Percentiles rank a stretch among this genome's conserved stretches.
Conservation (phyloP, 1,140 invertebrate genomes). For the Ephestia elutella region DNA sequence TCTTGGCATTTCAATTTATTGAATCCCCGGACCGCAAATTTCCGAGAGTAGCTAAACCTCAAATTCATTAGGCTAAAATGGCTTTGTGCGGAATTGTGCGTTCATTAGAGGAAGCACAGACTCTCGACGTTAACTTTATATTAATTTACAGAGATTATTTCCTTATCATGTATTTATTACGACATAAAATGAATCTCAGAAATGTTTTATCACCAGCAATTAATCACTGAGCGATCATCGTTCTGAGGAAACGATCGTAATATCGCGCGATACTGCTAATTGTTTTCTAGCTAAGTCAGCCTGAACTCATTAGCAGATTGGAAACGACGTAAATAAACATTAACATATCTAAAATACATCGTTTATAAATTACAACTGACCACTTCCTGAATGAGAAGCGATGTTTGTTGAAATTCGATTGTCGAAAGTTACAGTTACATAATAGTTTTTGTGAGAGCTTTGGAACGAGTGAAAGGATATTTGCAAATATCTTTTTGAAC, state of each 20-base stretch:
- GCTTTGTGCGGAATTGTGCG: too few relatives aligned
- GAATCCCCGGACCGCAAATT: neutral
- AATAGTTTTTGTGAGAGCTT: too few relatives aligned
- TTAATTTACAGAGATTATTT: neutral
- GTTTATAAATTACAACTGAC: slow-evolving; percentile 22
- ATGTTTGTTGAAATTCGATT: neutral
- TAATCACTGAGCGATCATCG: slow-evolving; percentile 22
- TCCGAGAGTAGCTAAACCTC: too few relatives aligned
- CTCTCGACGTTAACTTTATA: neutral
- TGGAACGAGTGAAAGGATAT: too few relatives aligned
- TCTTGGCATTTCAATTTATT: neutral
- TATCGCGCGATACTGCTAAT: slow-evolving; percentile 30
- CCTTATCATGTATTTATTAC: slow-evolving; percentile 1
- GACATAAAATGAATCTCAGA: slow-evolving; percentile 6
- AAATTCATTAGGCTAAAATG: too few relatives aligned
- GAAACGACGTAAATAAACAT: slow-evolving; percentile 17
- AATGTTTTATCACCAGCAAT: slow-evolving; percentile 12
- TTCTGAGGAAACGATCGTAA: slow-evolving; percentile 27
- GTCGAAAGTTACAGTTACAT: neutral
- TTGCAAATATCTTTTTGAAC: too few relatives aligned
- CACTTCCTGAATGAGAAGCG: slow-evolving; percentile 16
- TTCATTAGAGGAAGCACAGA: neutral
- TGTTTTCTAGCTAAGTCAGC: slow-evolving; percentile 32
- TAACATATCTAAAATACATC: slow-evolving; percentile 23
- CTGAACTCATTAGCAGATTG: slow-evolving; percentile 6